Evolutionary conservation across 2,888 invertebrate genomes (phyloP).

Genomic region (Lapara coniferarum): DNA sequence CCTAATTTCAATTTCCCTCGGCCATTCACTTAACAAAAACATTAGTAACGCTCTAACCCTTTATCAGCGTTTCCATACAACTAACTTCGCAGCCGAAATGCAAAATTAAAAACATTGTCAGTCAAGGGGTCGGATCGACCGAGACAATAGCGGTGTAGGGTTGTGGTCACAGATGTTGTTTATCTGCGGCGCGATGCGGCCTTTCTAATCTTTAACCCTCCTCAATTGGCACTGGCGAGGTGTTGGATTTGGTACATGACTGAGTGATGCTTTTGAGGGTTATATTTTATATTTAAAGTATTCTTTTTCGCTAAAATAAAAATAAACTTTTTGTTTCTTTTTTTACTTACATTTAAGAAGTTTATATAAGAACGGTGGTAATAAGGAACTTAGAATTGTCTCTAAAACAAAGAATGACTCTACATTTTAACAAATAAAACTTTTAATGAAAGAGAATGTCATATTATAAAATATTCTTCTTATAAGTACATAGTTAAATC

Average conservation of each 20-base stretch:
- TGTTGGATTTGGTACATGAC: conserved; percentile 34
- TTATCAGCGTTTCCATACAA: conserved; percentile 26
- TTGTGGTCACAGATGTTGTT: conserved; percentile 78
- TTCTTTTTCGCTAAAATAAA: too few relatives aligned
- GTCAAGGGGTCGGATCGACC: conserved; percentile 52
- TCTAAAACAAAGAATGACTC: too few relatives aligned
- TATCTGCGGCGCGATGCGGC: conserved; percentile 59
- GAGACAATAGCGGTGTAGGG: conserved; percentile 56
- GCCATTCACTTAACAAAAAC: conserved; percentile 22
- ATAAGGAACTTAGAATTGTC: too few relatives aligned
- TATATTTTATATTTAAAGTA: background rate
- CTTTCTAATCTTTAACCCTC: conserved; percentile 62
- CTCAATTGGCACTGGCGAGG: conserved; percentile 35
- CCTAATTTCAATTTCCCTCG: conserved; percentile 20
- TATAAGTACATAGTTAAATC: background rate
- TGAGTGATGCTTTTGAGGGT: background rate
- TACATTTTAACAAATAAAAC: too few relatives aligned
- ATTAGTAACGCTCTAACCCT: conserved; percentile 18
- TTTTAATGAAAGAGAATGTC: background rate
- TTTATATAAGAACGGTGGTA: too few relatives aligned
- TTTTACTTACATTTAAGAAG: too few relatives aligned
- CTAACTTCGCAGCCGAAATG: conserved; percentile 42
- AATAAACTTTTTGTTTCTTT: too few relatives aligned
- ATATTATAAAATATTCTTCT: background rate
- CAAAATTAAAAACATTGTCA: conserved; percentile 51